Base-by-base conservation (phyloP, 2,888 invertebrate genomes). In the Heliconius ismenius region DNA sequence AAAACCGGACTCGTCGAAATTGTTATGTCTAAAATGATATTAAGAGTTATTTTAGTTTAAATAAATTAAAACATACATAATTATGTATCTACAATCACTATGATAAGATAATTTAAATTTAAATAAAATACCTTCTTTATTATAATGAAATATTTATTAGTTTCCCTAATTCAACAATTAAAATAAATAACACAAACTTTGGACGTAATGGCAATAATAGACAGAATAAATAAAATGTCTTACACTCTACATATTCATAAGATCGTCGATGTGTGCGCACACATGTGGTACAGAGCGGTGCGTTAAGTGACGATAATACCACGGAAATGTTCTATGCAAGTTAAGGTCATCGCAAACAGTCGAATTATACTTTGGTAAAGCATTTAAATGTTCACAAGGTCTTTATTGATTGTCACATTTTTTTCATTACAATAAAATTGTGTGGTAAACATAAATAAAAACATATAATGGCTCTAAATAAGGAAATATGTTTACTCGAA, bases 281-380 rank as follows among this genome's bases (percentile, higher is more conserved):
- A 70, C 70, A 28, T 54, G 58, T 70, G 70, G 68, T 62, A 78
- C 82, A 83, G 84, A 83, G 84, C 81, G 83, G 84, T 87, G 87
- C 86, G 88, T 89, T 87, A 86, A 88, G 86, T 88, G 87, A 87
- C 89, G 83, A 85, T 84, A 81, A 83, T 84, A 87, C 84, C 87
- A 84, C 89, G 91, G 91, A 92, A 92, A 90, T 84, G 83, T 83
- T 88, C 83, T 83, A 83, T 91, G 91, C 91, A 92, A 85, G 88
- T 83, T 89, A 89, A 92, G 91, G 91, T 89, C 90, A 86, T 83
- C 84, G 78, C 80, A 82, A 82, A 82, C 81, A 84, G 78, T 84
- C 83, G 83, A 84, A 82, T 82, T 79, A 83, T 84, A 83, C 82
- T 78, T 84, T 85, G 68, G 60, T 75, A 73, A 70, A 26, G 26